Percentiles rank a stretch among this genome's conserved stretches.
Conservation (phyloP, 2,888 invertebrate genomes). For the Epinotia ramella region DNA sequence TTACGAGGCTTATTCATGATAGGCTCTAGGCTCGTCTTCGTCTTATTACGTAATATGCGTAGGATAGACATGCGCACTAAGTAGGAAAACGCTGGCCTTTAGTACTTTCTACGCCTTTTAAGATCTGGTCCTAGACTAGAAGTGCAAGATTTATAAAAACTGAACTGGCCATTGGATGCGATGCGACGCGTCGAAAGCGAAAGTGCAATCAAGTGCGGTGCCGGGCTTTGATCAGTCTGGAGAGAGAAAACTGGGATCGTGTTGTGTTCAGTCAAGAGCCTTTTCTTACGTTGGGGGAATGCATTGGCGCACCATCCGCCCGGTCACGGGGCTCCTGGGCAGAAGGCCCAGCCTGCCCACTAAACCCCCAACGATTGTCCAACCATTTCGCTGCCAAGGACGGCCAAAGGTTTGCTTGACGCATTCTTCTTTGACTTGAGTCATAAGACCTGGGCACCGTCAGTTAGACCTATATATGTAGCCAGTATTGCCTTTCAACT, state of each 20-base stretch:
- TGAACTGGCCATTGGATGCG: slow-evolving; percentile 49
- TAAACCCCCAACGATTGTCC: no score
- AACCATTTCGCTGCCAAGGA: no score
- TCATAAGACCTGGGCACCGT: slow-evolving; percentile 4
- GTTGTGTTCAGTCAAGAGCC: background rate
- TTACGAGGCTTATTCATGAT: slow-evolving; percentile 27
- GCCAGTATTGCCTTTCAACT: background rate
- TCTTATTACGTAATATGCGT: slow-evolving; percentile 14
- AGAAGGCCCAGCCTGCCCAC: no score
- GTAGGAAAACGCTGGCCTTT: background rate
- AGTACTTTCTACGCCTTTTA: slow-evolving; percentile 20
- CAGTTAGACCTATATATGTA: background rate
- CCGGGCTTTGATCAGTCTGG: slow-evolving; percentile 48
- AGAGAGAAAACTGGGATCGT: slow-evolving; percentile 45
- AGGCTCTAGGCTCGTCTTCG: background rate
- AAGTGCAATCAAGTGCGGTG: slow-evolving; percentile 71
- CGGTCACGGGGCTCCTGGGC: no score
- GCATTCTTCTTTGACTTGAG: no score
- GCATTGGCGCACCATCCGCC: no score
- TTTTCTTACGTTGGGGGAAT: no score
- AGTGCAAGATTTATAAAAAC: slow-evolving; percentile 23
- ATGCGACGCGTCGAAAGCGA: slow-evolving; percentile 68
- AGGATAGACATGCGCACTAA: background rate
- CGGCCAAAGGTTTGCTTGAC: no score
- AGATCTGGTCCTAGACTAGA: slow-evolving; percentile 8